Conservation (phyloP, 1,140 invertebrate species). For the Penaeus chinensis region DNA sequence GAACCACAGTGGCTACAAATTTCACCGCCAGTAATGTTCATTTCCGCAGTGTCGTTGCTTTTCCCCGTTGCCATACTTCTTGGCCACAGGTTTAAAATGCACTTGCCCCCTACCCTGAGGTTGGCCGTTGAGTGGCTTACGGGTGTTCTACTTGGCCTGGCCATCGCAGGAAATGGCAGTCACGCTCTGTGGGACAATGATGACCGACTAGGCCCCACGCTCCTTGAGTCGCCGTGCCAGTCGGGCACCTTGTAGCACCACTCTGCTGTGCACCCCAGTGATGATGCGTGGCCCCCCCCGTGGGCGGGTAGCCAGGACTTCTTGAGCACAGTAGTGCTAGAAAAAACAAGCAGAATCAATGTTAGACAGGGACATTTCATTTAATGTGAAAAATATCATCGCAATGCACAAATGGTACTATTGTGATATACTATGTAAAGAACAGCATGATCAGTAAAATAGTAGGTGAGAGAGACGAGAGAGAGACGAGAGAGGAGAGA, state of each 20-base stretch:
- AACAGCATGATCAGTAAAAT: constrained; percentile 15
- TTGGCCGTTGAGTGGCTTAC: background rate
- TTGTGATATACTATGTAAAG: constrained; percentile 23
- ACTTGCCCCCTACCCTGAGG: background rate
- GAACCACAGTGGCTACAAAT: constrained; percentile 38
- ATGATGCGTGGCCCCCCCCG: constrained; percentile 72
- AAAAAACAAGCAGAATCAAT: too few relatives aligned
- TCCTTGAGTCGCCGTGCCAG: constrained; percentile 68
- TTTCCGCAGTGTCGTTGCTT: constrained; percentile 39
- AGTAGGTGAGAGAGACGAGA: constrained; percentile 2
- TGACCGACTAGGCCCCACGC: constrained; percentile 74
- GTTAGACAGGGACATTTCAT: background rate
- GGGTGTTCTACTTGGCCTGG: constrained; percentile 40
- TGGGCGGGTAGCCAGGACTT: constrained; percentile 33
- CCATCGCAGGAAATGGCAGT: constrained; percentile 84
- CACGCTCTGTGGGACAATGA: constrained; percentile 86
- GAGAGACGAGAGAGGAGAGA: too few relatives aligned
- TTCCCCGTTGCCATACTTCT: constrained; percentile 27
- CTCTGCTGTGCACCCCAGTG: constrained; percentile 88
- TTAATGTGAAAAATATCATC: background rate
- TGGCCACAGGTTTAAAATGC: constrained; percentile 23
- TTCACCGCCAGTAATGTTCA: constrained; percentile 68
- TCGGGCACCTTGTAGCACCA: constrained; percentile 84
- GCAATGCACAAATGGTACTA: background rate
- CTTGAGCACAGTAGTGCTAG: background rate